Percentiles rank a stretch among this genome's conserved stretches.
phyloP scores from a whole-genome alignment of 1,140 invertebrate species.

The Leguminivora glycinivorella region DNA sequence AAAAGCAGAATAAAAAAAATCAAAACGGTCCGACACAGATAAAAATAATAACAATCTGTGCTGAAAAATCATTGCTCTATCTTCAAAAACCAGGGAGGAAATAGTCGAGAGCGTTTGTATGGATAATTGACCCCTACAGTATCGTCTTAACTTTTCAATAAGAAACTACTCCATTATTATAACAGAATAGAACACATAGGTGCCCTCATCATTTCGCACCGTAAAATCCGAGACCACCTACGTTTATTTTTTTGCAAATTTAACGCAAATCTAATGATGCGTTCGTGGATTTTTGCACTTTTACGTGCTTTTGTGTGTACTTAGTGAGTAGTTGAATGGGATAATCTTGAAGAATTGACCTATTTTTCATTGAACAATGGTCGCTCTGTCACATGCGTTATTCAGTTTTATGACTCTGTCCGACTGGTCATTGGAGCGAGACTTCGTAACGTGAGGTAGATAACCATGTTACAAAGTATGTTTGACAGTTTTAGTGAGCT shows the following conservation, averaged over 20 bases:
- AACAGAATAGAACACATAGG: constrained; percentile 64
- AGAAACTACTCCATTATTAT: constrained; percentile 59
- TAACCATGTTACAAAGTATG: not conserved
- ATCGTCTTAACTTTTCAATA: not conserved
- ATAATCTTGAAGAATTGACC: constrained; percentile 29
- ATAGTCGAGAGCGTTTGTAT: no score
- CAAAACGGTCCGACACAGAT: no score
- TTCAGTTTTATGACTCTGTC: constrained; percentile 19
- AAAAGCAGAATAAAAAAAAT: no score
- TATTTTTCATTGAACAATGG: constrained; percentile 28
- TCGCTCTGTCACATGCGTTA: constrained; percentile 11
- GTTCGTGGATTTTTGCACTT: constrained; percentile 59
- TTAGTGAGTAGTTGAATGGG: constrained; percentile 36
- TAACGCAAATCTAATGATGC: constrained; percentile 69
- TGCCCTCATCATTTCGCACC: constrained; percentile 69
- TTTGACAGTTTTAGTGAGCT: not conserved
- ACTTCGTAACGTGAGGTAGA: not conserved
- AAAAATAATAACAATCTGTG: no score
- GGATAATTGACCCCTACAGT: no score
- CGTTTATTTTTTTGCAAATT: constrained; percentile 56
- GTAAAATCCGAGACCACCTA: constrained; percentile 71
- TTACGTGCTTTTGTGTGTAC: constrained; percentile 51
- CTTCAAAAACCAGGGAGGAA: no score
- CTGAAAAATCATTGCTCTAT: no score
- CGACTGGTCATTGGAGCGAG: constrained; percentile 17